Percentiles rank a stretch among this genome's conserved stretches.
phyloP scores from a whole-genome alignment of 2,888 invertebrate genomes.

The Heliconius cydno region DNA sequence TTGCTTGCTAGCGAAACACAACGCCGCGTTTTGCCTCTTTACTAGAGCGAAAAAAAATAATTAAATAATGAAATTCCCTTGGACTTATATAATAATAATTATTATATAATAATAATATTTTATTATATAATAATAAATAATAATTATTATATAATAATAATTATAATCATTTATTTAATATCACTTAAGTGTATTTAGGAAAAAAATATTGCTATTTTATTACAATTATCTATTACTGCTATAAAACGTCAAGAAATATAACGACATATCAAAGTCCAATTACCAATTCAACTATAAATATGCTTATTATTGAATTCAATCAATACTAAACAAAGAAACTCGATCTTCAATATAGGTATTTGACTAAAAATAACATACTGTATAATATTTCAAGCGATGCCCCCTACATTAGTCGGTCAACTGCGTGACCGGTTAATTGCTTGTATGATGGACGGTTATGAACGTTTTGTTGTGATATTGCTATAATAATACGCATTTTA shows the following conservation, averaged over 20 bases:
- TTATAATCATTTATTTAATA: no score
- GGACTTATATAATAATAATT: no score
- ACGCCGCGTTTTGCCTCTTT: no score
- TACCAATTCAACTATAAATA: background rate
- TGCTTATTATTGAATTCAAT: conserved; percentile 3
- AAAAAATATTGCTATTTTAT: no score
- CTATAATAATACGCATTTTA: conserved; percentile 7
- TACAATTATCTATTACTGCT: no score
- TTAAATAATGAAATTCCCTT: no score
- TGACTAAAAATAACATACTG: conserved; percentile 32
- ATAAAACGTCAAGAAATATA: background rate
- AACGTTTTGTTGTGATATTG: conserved; percentile 14
- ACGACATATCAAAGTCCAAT: background rate
- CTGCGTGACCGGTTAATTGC: conserved; percentile 35
- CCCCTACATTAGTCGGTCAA: conserved; percentile 33
- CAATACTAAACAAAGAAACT: conserved; percentile 22
- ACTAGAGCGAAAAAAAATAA: no score
- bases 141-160: no score
- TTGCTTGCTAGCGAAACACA: no score
- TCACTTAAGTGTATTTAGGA: no score
- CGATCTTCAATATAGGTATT: conserved; percentile 18
- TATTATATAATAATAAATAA: no score
- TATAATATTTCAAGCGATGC: conserved; percentile 33
- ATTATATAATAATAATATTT: no score
- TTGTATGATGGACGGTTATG: conserved; percentile 20